phyloP scores from a whole-genome alignment of 2,113 vertebrate genomes.

The Mirounga angustirostris region DNA sequence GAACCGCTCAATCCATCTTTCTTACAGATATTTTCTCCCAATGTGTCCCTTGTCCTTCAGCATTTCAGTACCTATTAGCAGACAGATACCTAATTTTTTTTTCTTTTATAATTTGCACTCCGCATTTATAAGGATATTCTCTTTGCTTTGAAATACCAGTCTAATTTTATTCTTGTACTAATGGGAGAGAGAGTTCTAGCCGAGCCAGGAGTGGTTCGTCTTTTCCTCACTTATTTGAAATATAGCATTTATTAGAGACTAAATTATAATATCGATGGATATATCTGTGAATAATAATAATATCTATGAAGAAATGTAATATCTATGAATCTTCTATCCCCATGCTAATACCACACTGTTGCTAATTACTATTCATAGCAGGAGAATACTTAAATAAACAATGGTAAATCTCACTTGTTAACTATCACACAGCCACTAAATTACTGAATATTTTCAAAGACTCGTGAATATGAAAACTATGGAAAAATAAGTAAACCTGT shows the following conservation, averaged over 20 bases:
- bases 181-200: not conserved
- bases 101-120: not conserved
- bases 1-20: not conserved
- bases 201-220: not conserved
- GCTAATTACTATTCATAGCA: not conserved
- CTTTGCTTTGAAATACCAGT: not conserved
- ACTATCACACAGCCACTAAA: not conserved
- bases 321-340: not conserved
- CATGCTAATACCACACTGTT: not conserved
- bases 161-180: not conserved
- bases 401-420: not conserved
- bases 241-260: not conserved
- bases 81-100: not conserved
- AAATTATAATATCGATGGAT: not conserved
- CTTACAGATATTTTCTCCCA: not conserved
- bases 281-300: not conserved
- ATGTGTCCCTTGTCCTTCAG: not conserved
- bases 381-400: not conserved
- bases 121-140: not conserved
- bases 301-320: not conserved
- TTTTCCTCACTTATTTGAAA: not conserved
- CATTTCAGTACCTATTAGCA: not conserved
- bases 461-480: not conserved
- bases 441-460: conserved; percentile 13
- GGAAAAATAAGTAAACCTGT: not conserved